Conservation (phyloP, 2,797 vertebrate species). For the Cuniculus paca region DNA sequence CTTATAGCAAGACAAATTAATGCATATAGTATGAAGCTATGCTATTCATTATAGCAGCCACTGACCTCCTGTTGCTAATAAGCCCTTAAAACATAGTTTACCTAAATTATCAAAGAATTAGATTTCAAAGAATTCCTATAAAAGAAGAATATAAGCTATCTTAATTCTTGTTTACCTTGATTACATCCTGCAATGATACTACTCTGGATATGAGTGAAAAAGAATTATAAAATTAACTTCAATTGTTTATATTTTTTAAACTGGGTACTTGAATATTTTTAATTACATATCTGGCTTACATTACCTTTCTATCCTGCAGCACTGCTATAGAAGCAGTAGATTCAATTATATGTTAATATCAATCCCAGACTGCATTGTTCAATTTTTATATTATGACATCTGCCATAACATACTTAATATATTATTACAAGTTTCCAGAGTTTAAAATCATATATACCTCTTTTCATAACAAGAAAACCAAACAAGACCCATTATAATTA, state of each 20-base stretch:
- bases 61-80: neutral
- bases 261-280: neutral
- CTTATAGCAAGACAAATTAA: conserved; percentile 8
- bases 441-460: conserved; percentile 45
- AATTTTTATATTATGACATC: conserved; percentile 13
- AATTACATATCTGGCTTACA: conserved; percentile 15
- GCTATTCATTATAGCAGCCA: neutral
- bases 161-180: conserved; percentile 13
- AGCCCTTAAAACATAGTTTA: neutral
- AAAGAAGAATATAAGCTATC: conserved; percentile 16
- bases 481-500: neutral
- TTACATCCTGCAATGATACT: conserved; percentile 50
- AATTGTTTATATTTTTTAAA: conserved; percentile 36
- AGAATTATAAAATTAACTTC: conserved; percentile 37
- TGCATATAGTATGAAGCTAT: neutral
- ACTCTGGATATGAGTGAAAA: conserved; percentile 55
- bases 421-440: conserved; percentile 62
- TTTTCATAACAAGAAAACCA: conserved; percentile 34
- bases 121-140: neutral
- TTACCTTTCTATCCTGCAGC: neutral
- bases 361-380: neutral
- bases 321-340: conserved; percentile 37
- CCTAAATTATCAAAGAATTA: neutral
- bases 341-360: neutral
- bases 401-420: conserved; percentile 27